Conservation (phyloP, 2,113 vertebrate genomes). For the Microcebus jonahi region DNA sequence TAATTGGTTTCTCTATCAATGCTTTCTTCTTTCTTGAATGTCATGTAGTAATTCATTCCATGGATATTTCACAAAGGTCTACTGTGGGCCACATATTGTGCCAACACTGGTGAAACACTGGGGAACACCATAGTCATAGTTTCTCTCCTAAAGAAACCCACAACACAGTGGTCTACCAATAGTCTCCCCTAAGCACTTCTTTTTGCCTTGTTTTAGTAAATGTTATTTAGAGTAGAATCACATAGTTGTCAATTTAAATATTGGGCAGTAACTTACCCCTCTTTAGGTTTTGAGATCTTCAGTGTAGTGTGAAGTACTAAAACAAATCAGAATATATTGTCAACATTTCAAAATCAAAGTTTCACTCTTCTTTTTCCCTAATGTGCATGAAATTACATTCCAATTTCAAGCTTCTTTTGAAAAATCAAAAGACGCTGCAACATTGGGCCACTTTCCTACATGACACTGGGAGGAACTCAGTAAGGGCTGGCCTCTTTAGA, state of each 20-base stretch:
- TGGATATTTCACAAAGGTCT: not conserved
- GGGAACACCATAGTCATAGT: not conserved
- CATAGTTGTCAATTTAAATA: not conserved
- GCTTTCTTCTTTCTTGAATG: not conserved
- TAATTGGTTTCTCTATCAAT: not conserved
- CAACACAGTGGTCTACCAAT: not conserved
- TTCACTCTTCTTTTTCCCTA: not conserved
- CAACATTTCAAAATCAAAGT: slow-evolving; percentile 30
- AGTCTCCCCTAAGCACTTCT: not conserved
- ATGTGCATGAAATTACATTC: not conserved
- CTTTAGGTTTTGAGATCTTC: not conserved
- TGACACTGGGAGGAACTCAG: not conserved
- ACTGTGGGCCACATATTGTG: not conserved
- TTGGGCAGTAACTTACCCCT: not conserved
- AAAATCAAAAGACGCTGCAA: not conserved
- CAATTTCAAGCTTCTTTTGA: not conserved
- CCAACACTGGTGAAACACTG: not conserved
- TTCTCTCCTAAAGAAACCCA: not conserved
- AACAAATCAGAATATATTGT: not conserved
- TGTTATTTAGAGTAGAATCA: not conserved
- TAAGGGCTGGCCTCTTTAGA: not conserved
- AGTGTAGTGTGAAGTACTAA: not conserved
- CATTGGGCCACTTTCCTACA: not conserved
- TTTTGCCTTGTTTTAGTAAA: not conserved
- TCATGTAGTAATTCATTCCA: not conserved